Evolutionary conservation across 2,797 vertebrate species (phyloP), one percentile per base, ranked within the genome.

Genomic region (Enteromius mattozi): DNA sequence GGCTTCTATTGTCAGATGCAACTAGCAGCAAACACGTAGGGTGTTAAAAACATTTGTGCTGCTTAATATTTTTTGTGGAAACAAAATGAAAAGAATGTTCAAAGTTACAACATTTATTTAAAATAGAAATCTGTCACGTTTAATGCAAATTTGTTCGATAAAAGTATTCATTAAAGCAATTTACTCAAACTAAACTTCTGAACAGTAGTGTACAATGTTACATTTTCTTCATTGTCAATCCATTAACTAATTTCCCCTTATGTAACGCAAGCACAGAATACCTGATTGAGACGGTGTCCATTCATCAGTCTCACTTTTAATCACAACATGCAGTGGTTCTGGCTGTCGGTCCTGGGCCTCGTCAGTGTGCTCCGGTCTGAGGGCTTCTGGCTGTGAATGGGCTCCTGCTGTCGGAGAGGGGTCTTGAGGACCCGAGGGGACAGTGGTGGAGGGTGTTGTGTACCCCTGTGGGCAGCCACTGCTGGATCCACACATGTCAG

Each of bases 301-400:
- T 42, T 91, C 91, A 51, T 93, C 89, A 71, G 81, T 89, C 86
- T 92, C 90, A 87, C 89, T 89, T 87, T 93, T 92, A 35, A 89
- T 71, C 56, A 82, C 79, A 40, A 81, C 72, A 59, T 85, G 86
- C 37, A 87, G 82, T 37, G 91, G 90, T 85, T 87, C 87, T 14
- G 85, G 89, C 59, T 71, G 88, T 79, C 88, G 89, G 3, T 86
- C 84, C 24, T 80, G 85, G 78, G 83, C 84, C 71, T 77, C 74
- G n/a, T 75, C 87, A 85, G 79, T 74, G 6, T 82, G 75, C 35
- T 89, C 84, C 51, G 71, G 56, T 85, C 69, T 91, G 24, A 42
- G 56, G 37, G 85, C 80, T 74, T 88, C 86, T 16, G 87, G 80
- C 37, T 91, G 91, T 42, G 85, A 84, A 86, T 85, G 80, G 47